Conservation (phyloP, 1,140 invertebrate species). For the Drosophila sturtevanti region DNA sequence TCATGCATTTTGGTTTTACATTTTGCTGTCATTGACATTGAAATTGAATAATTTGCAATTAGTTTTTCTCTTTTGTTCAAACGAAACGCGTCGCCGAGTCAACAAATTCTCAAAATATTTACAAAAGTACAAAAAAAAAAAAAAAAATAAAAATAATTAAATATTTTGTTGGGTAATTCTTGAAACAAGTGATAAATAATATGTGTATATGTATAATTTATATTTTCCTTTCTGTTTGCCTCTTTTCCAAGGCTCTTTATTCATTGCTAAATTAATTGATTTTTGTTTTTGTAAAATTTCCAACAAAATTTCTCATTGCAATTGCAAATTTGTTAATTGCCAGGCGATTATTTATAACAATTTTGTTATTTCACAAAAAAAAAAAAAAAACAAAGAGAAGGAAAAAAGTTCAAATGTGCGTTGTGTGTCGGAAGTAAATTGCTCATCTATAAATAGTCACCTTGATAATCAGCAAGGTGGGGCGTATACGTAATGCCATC, state of each 20-base stretch:
- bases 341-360: slow-evolving; percentile 60
- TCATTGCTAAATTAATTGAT: slow-evolving; percentile 13
- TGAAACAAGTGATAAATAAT: slow-evolving; percentile 18
- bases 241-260: slow-evolving; percentile 18
- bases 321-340: slow-evolving; percentile 50
- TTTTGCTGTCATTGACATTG: slow-evolving; percentile 72
- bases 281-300: slow-evolving; percentile 24
- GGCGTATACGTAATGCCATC: slow-evolving; percentile 67
- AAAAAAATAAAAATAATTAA: neutral
- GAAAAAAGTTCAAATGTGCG: slow-evolving; percentile 67
- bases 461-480: slow-evolving; percentile 40
- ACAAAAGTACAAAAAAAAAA: slow-evolving; percentile 2
- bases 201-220: neutral
- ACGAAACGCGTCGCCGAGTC: slow-evolving; percentile 56
- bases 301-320: slow-evolving; percentile 19
- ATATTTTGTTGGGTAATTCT: slow-evolving; percentile 54
- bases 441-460: slow-evolving; percentile 64
- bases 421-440: slow-evolving; percentile 71
- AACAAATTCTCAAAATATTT: slow-evolving; percentile 35
- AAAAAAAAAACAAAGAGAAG: slow-evolving; percentile 21
- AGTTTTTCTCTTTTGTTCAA: slow-evolving; percentile 65
- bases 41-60: slow-evolving; percentile 59
- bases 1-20: neutral
- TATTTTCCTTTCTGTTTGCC: neutral
- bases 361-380: slow-evolving; percentile 30